Evolutionary conservation across 2,888 invertebrate genomes (phyloP).

Genomic region (Cataglyphis rosenhaueri): DNA sequence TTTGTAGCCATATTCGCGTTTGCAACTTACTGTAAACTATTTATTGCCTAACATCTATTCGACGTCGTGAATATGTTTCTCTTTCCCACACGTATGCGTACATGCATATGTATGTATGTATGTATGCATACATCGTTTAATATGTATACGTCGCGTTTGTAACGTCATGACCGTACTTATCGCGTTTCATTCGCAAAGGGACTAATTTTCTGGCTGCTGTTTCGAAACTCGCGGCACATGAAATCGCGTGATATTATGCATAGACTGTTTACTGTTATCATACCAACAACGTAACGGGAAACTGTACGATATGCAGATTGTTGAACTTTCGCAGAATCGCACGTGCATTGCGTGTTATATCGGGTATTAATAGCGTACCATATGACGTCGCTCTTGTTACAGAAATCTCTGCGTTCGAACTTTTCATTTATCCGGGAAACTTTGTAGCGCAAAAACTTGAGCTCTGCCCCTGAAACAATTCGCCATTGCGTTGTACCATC

Average conservation of each 20-base stretch:
- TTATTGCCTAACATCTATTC: constrained; percentile 15
- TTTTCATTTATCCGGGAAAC: constrained; percentile 37
- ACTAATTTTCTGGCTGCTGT: constrained; percentile 45
- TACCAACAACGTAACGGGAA: constrained; percentile 35
- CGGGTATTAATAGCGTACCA: constrained; percentile 59
- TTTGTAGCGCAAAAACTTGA: not conserved
- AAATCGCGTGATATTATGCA: constrained; percentile 51
- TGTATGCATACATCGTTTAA: not conserved
- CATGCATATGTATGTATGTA: too few species aligned
- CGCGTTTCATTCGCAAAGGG: constrained; percentile 46
- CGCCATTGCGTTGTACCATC: not conserved
- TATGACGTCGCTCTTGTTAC: constrained; percentile 13
- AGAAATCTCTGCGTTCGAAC: not conserved
- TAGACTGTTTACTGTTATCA: constrained; percentile 53
- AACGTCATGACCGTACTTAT: constrained; percentile 29
- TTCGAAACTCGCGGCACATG: constrained; percentile 25
- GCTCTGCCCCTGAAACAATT: constrained; percentile 19
- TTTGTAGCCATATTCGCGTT: not conserved
- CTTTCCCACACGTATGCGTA: not conserved
- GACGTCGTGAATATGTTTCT: constrained; percentile 9
- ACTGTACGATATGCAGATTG: constrained; percentile 56
- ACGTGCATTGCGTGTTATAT: constrained; percentile 65
- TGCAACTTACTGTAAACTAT: constrained; percentile 14
- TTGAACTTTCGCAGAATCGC: constrained; percentile 60
- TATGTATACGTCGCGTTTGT: not conserved